Evolutionary conservation across 2,113 vertebrate genomes (phyloP).

Genomic region (Psilopsiagon aurifrons): DNA sequence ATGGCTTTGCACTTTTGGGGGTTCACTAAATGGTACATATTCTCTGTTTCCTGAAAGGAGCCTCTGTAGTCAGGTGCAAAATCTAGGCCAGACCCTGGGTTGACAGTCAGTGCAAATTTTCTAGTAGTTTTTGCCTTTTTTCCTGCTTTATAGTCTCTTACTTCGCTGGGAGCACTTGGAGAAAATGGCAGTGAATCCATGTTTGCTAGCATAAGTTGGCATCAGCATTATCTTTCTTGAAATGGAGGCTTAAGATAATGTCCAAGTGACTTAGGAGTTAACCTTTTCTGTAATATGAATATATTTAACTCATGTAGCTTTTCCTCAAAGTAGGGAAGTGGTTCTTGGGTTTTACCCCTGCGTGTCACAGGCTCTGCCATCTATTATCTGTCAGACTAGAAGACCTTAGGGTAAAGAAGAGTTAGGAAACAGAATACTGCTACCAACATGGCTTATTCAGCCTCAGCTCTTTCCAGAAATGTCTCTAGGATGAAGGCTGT

Average conservation of each 20-base stretch:
- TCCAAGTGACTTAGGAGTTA: background rate
- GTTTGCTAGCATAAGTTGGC: background rate
- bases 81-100: background rate
- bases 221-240: background rate
- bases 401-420: background rate
- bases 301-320: background rate
- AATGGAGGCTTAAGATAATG: background rate
- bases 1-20: background rate
- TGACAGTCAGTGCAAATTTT: background rate
- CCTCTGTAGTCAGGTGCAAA: background rate
- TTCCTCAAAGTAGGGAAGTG: background rate
- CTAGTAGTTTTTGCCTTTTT: background rate
- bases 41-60: background rate
- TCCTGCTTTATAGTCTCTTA: background rate
- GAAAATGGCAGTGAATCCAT: background rate
- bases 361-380: background rate
- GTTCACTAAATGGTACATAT: background rate
- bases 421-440: accelerated
- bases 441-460: background rate
- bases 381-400: background rate
- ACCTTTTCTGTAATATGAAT: background rate
- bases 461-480: background rate
- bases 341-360: background rate
- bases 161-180: background rate
- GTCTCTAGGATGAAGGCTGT: background rate